phyloP scores from a whole-genome alignment of 2,888 invertebrate genomes.

The Lydus trimaculatus region DNA sequence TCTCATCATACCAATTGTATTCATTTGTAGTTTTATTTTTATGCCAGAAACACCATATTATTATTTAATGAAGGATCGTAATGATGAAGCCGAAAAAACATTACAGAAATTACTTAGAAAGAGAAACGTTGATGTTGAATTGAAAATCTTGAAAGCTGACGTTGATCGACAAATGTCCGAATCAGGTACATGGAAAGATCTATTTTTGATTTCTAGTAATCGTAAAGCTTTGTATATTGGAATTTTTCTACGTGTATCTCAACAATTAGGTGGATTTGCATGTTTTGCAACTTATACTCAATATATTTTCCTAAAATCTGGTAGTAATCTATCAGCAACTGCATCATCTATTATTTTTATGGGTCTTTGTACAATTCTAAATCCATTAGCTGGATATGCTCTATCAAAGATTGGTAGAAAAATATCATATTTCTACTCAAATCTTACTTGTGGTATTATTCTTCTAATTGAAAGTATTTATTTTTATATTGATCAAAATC shows the following conservation, averaged over 20 bases:
- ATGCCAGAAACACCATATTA: slow-evolving; percentile 67
- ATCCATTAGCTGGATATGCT: slow-evolving; percentile 37
- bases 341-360: slow-evolving; percentile 45
- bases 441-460: slow-evolving; percentile 38
- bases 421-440: slow-evolving; percentile 41
- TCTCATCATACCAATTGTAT: slow-evolving; percentile 65
- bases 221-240: slow-evolving; percentile 48
- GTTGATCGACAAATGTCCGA: slow-evolving; percentile 52
- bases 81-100: slow-evolving; percentile 42
- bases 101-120: slow-evolving; percentile 43
- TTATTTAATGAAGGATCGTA: slow-evolving; percentile 42
- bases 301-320: slow-evolving; percentile 52
- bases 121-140: slow-evolving; percentile 43
- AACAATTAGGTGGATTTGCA: slow-evolving; percentile 49
- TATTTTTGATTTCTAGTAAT: slow-evolving; percentile 47
- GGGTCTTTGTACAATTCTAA: slow-evolving; percentile 36
- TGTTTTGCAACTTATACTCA: slow-evolving; percentile 48
- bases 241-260: slow-evolving; percentile 45
- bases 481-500: slow-evolving; percentile 41
- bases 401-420: slow-evolving; percentile 42
- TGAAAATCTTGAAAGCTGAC: slow-evolving; percentile 41
- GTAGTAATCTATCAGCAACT: slow-evolving; percentile 48
- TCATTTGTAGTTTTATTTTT: slow-evolving; percentile 65
- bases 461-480: slow-evolving; percentile 41
- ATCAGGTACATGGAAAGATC: slow-evolving; percentile 48